Evolutionary conservation across 2,888 invertebrate genomes (phyloP), one percentile per base, ranked within the genome.

Genomic region (Mythimna lalbum): DNA sequence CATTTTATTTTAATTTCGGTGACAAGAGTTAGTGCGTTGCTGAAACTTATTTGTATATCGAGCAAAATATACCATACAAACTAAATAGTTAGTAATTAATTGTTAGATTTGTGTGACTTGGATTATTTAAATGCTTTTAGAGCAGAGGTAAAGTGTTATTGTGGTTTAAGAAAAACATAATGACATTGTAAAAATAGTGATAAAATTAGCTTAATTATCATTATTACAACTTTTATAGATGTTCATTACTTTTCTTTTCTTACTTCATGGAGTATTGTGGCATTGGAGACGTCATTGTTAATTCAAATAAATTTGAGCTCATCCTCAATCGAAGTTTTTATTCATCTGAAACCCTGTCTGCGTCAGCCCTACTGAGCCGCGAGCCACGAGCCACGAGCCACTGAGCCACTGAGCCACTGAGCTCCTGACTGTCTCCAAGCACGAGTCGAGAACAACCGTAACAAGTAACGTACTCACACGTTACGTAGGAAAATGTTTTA

Each of bases 211-310:
- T 94, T 96, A 96, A 95, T 95, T 95, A 95, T 95, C 92, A 95
- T 95, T 95, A 95, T 95, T 95, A 95, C 94, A 94, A 96, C 94
- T 96, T 96, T 96, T 96, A 95, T 96, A 96, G 96, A 96, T 95
- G 96, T 96, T 96, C 96, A 94, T 94, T 94, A 92, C 92, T 94
- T 95, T 94, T 93, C 93, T 93, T 94, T 96, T 94, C 94, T 95
- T 94, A 95, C 94, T 96, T 95, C 95, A 95, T 95, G 93, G 91
- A 95, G 93, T 95, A 94, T 94, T 95, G 96, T 96, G 95, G 93
- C 93, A 95, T 95, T 95, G 95, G 95, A 95, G 95, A 94, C 94
- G 93, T 95, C 94, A 95, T 95, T 96, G 95, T 96, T 96, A 95
- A 93, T 95, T 95, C 95, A 93, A 96, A 96, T 96, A 95, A 96